These are phyloP conservation scores for Punctoribates punctum DNA, from an alignment of 2,888 invertebrate genomes.

Conservation along the genomic window DNA sequence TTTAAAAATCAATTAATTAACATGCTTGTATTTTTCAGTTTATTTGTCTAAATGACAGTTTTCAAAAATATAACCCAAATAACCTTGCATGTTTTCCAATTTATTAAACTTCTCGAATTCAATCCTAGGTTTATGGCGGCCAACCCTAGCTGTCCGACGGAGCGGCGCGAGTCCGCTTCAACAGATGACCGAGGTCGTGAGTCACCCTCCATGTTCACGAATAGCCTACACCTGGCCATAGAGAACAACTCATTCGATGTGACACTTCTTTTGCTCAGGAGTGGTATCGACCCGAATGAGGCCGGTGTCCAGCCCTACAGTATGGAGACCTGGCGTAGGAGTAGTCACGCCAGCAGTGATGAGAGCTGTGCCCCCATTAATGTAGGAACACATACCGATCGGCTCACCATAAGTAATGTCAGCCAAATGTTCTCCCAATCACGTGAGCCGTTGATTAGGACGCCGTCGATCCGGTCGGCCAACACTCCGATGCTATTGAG, in stretches of 20 bases:
- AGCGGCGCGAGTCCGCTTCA: conserved; percentile 28
- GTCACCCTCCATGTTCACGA: conserved; percentile 57
- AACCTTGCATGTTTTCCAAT: too few species aligned
- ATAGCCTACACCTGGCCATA: conserved; percentile 61
- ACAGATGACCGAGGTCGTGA: conserved; percentile 47
- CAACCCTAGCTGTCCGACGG: not conserved
- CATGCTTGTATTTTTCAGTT: too few species aligned
- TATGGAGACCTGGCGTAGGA: conserved; percentile 34
- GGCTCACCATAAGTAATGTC: conserved; percentile 9
- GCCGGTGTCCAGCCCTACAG: conserved; percentile 54
- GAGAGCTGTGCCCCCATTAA: conserved; percentile 34
- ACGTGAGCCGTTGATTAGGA: conserved; percentile 39
- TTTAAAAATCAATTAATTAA: too few species aligned
- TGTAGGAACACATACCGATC: not conserved
- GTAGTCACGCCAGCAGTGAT: conserved; percentile 36
- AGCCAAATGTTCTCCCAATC: conserved; percentile 5
- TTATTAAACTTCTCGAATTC: too few species aligned
- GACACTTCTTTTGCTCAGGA: conserved; percentile 58
- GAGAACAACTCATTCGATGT: conserved; percentile 60
- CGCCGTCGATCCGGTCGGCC: conserved; percentile 36
- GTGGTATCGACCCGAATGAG: conserved; percentile 60
- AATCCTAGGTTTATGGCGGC: not conserved
- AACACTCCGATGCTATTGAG: conserved; percentile 33
- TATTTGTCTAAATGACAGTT: too few species aligned
- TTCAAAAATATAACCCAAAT: too few species aligned